A percentile compares a stretch with the other conserved stretches of the same genome.
phyloP scores from a whole-genome alignment of 2,113 vertebrate species.

The Brachyistius frenatus region DNA sequence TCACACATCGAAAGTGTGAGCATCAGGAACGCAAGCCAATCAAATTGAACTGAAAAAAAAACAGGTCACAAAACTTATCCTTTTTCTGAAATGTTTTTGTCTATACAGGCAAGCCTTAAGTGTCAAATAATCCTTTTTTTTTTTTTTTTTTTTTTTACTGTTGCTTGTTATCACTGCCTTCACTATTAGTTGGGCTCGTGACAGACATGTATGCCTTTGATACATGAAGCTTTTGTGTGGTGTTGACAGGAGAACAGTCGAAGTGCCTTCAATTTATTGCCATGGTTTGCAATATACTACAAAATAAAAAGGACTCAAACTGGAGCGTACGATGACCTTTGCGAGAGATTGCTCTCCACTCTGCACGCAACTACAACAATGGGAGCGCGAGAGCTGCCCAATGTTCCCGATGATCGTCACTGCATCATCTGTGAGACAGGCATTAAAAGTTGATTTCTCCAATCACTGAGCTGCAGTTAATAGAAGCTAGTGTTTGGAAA shows the following conservation, averaged over 20 bases:
- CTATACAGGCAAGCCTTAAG: background rate
- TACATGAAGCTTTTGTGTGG: background rate
- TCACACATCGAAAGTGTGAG: background rate
- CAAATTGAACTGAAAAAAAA: background rate
- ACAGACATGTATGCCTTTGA: background rate
- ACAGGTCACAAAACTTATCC: background rate
- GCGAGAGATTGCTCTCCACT: background rate
- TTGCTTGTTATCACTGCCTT: background rate
- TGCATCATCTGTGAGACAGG: constrained; percentile 5
- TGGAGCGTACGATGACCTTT: background rate
- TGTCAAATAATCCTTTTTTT: background rate
- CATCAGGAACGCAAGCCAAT: background rate
- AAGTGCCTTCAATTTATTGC: background rate
- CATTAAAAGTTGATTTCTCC: constrained; percentile 9
- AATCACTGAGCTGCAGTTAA: constrained; percentile 19
- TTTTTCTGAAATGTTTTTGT: background rate
- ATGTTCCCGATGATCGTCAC: background rate
- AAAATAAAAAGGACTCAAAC: background rate
- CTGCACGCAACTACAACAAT: background rate
- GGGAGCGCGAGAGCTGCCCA: background rate
- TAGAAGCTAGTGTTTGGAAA: constrained; percentile 26
- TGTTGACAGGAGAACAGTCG: background rate
- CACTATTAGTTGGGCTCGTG: background rate
- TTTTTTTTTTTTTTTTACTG: background rate
- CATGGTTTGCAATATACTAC: background rate